A percentile compares a stretch with the other conserved stretches of the same genome.
Evolutionary conservation across 2,113 vertebrate species (phyloP).

Genomic region (Barnardius zonarius): DNA sequence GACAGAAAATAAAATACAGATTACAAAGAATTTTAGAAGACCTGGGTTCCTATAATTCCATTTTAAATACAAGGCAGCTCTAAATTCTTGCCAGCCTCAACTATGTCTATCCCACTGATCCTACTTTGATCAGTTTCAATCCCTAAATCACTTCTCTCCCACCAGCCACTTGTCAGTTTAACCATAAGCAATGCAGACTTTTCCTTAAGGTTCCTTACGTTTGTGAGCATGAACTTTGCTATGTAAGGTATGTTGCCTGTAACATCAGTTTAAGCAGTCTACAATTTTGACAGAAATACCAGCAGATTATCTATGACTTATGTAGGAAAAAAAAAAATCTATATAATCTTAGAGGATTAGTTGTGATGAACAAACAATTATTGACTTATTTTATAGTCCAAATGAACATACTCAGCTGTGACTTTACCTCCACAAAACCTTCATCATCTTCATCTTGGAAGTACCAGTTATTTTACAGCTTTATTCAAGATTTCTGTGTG

Average conservation of each 20-base stretch:
- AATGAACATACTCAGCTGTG: not conserved
- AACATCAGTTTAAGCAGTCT: not conserved
- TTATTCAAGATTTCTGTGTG: not conserved
- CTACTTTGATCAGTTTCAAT: not conserved
- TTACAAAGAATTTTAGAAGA: not conserved
- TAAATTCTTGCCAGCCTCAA: not conserved
- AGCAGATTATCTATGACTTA: not conserved
- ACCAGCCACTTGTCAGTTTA: not conserved
- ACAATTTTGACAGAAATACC: not conserved
- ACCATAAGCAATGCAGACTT: not conserved
- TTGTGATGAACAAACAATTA: not conserved
- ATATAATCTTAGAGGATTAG: not conserved
- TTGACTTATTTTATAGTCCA: not conserved
- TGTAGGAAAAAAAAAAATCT: not conserved
- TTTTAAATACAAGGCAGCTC: not conserved
- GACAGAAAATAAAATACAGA: not conserved
- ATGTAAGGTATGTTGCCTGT: not conserved
- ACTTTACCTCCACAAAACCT: not conserved
- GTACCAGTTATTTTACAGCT: not conserved
- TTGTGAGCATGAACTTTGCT: not conserved
- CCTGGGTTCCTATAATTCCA: not conserved
- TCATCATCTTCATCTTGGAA: not conserved
- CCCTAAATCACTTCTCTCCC: not conserved
- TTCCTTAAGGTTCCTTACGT: not conserved
- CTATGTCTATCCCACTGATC: not conserved